Evolutionary conservation across 2,113 vertebrate species (phyloP), one percentile per base, ranked within the genome.

Genomic region (Takifugu bimaculatus): DNA sequence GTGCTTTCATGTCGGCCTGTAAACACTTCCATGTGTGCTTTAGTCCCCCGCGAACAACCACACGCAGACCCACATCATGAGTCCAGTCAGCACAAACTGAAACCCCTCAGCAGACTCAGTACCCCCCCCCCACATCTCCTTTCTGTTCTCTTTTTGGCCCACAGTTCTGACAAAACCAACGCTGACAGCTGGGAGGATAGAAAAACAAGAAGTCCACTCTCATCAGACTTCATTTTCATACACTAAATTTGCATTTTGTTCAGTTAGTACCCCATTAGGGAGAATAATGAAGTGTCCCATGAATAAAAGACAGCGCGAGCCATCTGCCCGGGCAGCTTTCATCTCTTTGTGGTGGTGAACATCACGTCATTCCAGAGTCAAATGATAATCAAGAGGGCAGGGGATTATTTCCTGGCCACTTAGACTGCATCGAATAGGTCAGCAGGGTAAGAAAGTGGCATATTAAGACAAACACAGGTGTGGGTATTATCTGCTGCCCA

Each of bases 231-330:
- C 0, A 62, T 75, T 62, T 68, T 52, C 47, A 58, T 50, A 53
- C 6, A 65, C 43, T 47, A 9, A 32, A 75, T 85, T 82, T 68
- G 73, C 65, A 75, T 81, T 78, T 62, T 60, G 69, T 65, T 78
- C 63, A 65, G 80, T 82, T 77, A 70, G 63, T 26, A 45, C 62
- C 54, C 54, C 48, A 76, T 87, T 58, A 76, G 55, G 51, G 32
- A 77, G 72, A 78, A 71, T 78, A 74, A 84, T 75, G 65, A 66
- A 82, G 60, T 73, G 71, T 65, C 65, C 61, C 54, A 69, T 81
- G 55, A 75, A 80, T 72, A 58, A 78, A 82, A 77, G 57, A 79
- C 65, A 77, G 54, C 60, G 32, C 47, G 68, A 71, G 61, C 78
- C 70, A 69, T 78, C 66, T 65, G 73, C 62, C 65, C 77, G 60